Evolutionary conservation across 2,888 invertebrate genomes (phyloP).

Genomic region (Atrina japonica): DNA sequence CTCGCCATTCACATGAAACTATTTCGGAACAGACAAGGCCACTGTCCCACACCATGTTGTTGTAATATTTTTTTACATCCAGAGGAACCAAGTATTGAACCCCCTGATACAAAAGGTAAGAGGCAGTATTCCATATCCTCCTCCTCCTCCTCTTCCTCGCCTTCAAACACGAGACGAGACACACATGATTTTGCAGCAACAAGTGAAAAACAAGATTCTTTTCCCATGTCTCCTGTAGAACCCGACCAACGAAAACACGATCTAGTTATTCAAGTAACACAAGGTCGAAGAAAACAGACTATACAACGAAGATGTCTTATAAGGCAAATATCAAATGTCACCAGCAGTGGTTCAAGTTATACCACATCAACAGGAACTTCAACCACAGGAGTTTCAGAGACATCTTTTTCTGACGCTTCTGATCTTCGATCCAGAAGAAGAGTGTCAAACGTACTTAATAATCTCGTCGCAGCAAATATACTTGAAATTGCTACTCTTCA

Average conservation of each 20-base stretch:
- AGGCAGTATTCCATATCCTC: slow-evolving; percentile 1
- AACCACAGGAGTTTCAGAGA: slow-evolving; percentile 25
- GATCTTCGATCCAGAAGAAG: slow-evolving; percentile 22
- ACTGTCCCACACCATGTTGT: neutral
- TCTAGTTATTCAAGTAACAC: slow-evolving; percentile 32
- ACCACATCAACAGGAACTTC: slow-evolving; percentile 31
- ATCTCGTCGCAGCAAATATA: slow-evolving; percentile 38
- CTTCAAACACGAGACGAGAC: neutral
- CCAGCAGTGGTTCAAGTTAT: slow-evolving; percentile 40
- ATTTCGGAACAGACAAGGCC: neutral
- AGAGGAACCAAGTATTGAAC: neutral
- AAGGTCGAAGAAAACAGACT: slow-evolving; percentile 35
- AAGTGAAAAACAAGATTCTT: neutral
- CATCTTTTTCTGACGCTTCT: slow-evolving; percentile 26
- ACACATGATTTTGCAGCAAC: too few species aligned
- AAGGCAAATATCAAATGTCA: slow-evolving; percentile 40
- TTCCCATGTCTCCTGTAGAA: slow-evolving; percentile 9
- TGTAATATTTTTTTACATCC: neutral
- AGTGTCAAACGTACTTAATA: slow-evolving; percentile 33
- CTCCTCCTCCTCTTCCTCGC: slow-evolving; percentile 19
- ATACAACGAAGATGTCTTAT: slow-evolving; percentile 28
- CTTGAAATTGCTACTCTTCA: slow-evolving; percentile 28
- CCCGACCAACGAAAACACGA: slow-evolving; percentile 1
- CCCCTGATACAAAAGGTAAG: neutral
- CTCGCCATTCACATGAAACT: slow-evolving; percentile 6